phyloP scores from a whole-genome alignment of 2,888 invertebrate genomes.

The Leistus spinibarbis region DNA sequence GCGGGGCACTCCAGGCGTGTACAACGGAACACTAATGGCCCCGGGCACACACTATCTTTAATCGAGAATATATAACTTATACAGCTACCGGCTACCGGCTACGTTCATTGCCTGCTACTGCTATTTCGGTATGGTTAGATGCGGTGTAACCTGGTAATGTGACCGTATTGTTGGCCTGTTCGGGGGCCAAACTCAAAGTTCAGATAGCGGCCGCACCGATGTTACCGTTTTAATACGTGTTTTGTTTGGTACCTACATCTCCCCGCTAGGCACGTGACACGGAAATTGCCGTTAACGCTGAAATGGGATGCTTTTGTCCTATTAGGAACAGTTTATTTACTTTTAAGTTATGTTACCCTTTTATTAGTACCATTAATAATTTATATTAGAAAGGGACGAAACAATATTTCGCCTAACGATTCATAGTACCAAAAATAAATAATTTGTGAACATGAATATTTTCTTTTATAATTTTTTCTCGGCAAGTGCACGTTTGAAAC shows the following conservation, averaged over 20 bases:
- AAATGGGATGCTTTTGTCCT: background rate
- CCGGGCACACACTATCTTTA: conserved; percentile 27
- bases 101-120: conserved; percentile 8
- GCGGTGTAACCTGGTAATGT: conserved; percentile 30
- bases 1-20: conserved; percentile 6
- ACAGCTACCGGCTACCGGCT: no score
- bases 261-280: background rate
- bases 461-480: background rate
- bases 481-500: background rate
- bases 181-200: conserved; percentile 30
- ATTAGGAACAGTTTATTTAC: background rate
- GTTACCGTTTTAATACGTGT: conserved; percentile 29
- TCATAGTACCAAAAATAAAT: background rate
- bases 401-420: background rate
- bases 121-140: background rate
- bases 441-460: background rate
- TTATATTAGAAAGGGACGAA: no score
- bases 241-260: background rate
- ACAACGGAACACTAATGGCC: conserved; percentile 26
- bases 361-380: no score
- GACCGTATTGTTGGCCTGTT: conserved; percentile 37
- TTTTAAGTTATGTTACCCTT: no score
- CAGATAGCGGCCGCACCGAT: conserved; percentile 29
- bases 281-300: background rate
- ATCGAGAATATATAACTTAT: conserved; percentile 37